Evolutionary conservation across 2,888 invertebrate species (phyloP).

Genomic region (Eretmocerus hayati): DNA sequence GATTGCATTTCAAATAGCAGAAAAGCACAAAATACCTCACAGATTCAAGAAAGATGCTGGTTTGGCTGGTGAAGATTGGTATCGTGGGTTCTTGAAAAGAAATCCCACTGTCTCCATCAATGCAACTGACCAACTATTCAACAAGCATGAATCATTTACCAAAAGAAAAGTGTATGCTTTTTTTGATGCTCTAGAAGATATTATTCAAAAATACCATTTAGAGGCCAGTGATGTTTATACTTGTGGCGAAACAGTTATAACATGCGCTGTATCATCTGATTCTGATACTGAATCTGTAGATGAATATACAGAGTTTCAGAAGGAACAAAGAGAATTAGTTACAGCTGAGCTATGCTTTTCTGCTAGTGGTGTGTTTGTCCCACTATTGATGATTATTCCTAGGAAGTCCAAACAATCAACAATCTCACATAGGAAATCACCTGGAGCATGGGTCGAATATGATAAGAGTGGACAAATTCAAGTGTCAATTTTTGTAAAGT

Average conservation of each 20-base stretch:
- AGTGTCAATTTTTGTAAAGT: slow-evolving; percentile 22
- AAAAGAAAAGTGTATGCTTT: slow-evolving; percentile 2
- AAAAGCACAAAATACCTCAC: slow-evolving; percentile 4
- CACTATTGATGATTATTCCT: slow-evolving; percentile 14
- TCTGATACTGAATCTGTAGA: neutral
- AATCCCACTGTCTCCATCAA: slow-evolving; percentile 1
- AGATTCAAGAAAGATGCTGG: slow-evolving; percentile 7
- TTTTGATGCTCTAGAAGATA: neutral
- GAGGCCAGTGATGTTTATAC: slow-evolving; percentile 3
- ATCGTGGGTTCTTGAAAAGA: slow-evolving; percentile 8
- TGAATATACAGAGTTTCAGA: neutral
- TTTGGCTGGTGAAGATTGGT: slow-evolving; percentile 9
- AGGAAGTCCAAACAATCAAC: too few relatives aligned
- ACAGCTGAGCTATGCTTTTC: slow-evolving; percentile 31
- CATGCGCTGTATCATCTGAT: too few relatives aligned
- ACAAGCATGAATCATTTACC: neutral
- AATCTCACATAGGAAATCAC: slow-evolving; percentile 15
- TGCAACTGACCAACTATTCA: neutral
- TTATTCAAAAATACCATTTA: neutral
- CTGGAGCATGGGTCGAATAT: slow-evolving; percentile 2
- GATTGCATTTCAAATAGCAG: slow-evolving; percentile 9
- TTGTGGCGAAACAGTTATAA: slow-evolving; percentile 4
- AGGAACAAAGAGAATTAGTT: slow-evolving; percentile 7
- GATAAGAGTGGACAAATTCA: slow-evolving; percentile 9
- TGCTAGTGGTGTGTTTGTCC: slow-evolving; percentile 27